These are phyloP conservation scores for Brachionus manjavacas DNA, from an alignment of 1,140 invertebrate genomes.

Conservation along the genomic window DNA sequence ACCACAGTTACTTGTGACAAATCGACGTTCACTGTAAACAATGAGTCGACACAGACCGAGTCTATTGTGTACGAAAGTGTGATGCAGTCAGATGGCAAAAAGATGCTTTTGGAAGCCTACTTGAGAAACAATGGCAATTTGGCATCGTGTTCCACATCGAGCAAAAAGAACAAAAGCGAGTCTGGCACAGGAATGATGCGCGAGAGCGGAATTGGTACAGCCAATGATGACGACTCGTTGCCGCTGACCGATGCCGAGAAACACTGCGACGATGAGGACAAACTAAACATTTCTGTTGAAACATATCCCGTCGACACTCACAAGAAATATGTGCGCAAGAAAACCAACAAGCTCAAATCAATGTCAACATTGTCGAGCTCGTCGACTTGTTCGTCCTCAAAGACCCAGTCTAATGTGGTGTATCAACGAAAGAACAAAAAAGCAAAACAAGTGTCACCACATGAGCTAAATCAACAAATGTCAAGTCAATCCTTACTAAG, in stretches of 20 bases:
- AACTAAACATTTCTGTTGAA: neutral
- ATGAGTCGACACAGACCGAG: neutral
- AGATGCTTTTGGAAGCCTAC: conserved; percentile 6
- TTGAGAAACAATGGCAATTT: neutral
- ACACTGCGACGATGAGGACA: neutral
- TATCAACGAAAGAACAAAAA: neutral
- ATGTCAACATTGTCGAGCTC: neutral
- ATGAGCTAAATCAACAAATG: neutral
- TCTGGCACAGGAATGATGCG: neutral
- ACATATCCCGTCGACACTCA: neutral
- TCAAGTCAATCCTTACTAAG: neutral
- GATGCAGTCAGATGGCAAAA: conserved; percentile 27
- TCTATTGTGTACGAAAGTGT: neutral
- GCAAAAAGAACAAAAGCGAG: conserved; percentile 3
- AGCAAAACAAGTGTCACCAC: neutral
- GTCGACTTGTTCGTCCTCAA: neutral
- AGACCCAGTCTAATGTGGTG: neutral
- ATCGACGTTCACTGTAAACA: neutral
- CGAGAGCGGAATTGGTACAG: conserved; percentile 4
- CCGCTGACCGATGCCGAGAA: neutral
- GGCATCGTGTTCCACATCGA: neutral
- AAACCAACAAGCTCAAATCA: neutral
- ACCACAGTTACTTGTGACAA: neutral
- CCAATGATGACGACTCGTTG: neutral
- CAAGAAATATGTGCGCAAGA: neutral